A percentile compares a stretch with the other conserved stretches of the same genome.
Conservation (phyloP, 2,888 invertebrate genomes). For the Campoplex capitator region DNA sequence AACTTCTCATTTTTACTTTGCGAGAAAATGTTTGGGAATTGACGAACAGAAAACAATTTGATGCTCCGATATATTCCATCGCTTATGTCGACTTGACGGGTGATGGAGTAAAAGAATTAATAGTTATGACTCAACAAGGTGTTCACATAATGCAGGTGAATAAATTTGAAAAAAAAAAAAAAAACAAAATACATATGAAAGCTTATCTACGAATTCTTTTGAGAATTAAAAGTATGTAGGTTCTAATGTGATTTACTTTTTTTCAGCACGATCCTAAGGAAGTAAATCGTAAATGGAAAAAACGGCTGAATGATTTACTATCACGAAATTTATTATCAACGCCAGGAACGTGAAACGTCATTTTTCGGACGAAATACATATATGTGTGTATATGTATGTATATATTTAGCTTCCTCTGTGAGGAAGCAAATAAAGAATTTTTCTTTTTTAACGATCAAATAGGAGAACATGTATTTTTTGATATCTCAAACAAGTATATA, state of each 20-base stretch:
- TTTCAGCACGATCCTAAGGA: slow-evolving; percentile 78
- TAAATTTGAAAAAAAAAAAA: not conserved
- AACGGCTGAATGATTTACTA: slow-evolving; percentile 69
- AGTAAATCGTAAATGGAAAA: slow-evolving; percentile 76
- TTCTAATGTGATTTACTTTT: not conserved
- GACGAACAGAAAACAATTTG: slow-evolving; percentile 86
- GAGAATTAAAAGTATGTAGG: not conserved
- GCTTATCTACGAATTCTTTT: not conserved
- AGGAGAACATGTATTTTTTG: slow-evolving; percentile 61
- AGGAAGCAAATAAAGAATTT: slow-evolving; percentile 43
- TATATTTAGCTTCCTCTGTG: slow-evolving; percentile 28
- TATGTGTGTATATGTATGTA: slow-evolving; percentile 27
- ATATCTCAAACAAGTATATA: slow-evolving; percentile 62
- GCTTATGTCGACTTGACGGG: slow-evolving; percentile 88
- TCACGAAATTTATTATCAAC: slow-evolving; percentile 53
- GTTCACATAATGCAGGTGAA: slow-evolving; percentile 88
- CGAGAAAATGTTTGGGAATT: slow-evolving; percentile 84
- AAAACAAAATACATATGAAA: not conserved
- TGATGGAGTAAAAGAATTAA: slow-evolving; percentile 88
- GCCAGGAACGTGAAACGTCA: slow-evolving; percentile 47
- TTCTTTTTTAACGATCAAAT: slow-evolving; percentile 56
- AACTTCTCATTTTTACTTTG: slow-evolving; percentile 86
- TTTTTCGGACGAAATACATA: slow-evolving; percentile 47
- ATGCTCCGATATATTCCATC: slow-evolving; percentile 88
- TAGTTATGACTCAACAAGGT: slow-evolving; percentile 88